These are phyloP conservation scores for Macrochelys suwanniensis DNA, from an alignment of 2,797 vertebrate genomes.

Conservation along the genomic window DNA sequence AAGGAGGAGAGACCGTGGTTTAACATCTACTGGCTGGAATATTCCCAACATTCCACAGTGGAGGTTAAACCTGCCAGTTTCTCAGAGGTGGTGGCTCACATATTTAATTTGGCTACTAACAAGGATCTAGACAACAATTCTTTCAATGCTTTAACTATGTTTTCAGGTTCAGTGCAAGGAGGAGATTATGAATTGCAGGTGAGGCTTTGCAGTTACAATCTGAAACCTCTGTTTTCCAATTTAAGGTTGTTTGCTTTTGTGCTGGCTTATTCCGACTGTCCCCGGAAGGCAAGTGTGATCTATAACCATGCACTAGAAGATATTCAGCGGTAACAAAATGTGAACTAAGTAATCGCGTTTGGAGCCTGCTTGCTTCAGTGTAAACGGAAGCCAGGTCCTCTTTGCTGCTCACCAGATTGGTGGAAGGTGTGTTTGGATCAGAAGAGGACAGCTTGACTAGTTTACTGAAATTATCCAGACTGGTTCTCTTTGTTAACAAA, in stretches of 20 bases:
- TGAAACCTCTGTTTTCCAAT: slow-evolving; percentile 71
- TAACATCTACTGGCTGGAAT: slow-evolving; percentile 58
- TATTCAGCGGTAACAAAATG: slow-evolving; percentile 67
- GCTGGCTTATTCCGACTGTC: slow-evolving; percentile 70
- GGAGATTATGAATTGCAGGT: slow-evolving; percentile 72
- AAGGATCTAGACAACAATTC: slow-evolving; percentile 47
- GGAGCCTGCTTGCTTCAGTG: not conserved
- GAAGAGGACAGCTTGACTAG: not conserved
- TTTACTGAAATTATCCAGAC: slow-evolving; percentile 31
- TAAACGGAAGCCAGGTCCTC: not conserved
- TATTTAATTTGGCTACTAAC: slow-evolving; percentile 35
- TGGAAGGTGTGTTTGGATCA: not conserved
- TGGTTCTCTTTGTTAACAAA: slow-evolving; percentile 34
- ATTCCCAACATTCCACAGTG: slow-evolving; percentile 11
- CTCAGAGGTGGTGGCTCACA: slow-evolving; percentile 30
- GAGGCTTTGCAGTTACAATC: slow-evolving; percentile 52
- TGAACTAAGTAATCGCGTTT: slow-evolving; percentile 37
- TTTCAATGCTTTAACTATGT: slow-evolving; percentile 69
- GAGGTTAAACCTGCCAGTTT: slow-evolving; percentile 41
- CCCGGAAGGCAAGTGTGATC: slow-evolving; percentile 76
- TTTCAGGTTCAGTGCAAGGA: slow-evolving; percentile 63
- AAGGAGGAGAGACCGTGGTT: slow-evolving; percentile 48
- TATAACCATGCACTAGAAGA: slow-evolving; percentile 64
- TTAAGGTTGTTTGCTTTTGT: slow-evolving; percentile 74
- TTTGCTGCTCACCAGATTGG: not conserved